Conservation (phyloP, 2,888 invertebrate genomes). For the Platerodrilus igneus region DNA sequence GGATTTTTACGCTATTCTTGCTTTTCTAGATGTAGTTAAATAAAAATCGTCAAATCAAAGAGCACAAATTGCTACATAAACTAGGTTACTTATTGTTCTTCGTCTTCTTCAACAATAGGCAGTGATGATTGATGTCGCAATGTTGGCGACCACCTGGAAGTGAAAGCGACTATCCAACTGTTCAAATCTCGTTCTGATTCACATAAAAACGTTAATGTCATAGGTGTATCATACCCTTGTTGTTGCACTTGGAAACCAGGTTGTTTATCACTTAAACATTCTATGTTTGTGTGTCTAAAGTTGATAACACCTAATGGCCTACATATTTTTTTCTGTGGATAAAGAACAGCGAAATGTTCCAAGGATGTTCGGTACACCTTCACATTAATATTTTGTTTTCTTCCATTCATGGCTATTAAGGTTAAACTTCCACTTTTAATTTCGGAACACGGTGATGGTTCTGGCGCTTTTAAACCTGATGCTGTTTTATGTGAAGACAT, state of each 20-base stretch:
- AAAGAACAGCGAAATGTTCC: slow-evolving; percentile 63
- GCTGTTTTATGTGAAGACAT: slow-evolving; percentile 41
- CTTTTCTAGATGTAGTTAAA: too few relatives aligned
- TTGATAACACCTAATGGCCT: slow-evolving; percentile 60
- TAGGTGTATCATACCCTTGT: slow-evolving; percentile 60
- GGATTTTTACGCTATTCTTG: too few relatives aligned
- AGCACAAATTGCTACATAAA: too few relatives aligned
- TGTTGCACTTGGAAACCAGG: slow-evolving; percentile 56
- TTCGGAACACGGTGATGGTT: slow-evolving; percentile 53
- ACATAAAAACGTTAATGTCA: slow-evolving; percentile 55
- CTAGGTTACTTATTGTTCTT: slow-evolving; percentile 52
- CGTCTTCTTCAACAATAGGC: slow-evolving; percentile 59
- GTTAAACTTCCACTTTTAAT: slow-evolving; percentile 61
- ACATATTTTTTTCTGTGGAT: slow-evolving; percentile 60
- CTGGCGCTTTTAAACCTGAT: slow-evolving; percentile 37
- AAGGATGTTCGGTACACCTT: slow-evolving; percentile 60
- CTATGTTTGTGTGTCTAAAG: slow-evolving; percentile 57
- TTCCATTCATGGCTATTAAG: slow-evolving; percentile 54
- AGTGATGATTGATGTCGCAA: slow-evolving; percentile 54
- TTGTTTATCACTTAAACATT: slow-evolving; percentile 49
- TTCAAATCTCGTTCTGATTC: slow-evolving; percentile 57
- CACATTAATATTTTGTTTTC: slow-evolving; percentile 58
- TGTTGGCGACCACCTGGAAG: slow-evolving; percentile 47
- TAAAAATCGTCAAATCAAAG: too few relatives aligned
- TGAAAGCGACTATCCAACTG: slow-evolving; percentile 58